Percentiles rank a stretch among this genome's conserved stretches.
Evolutionary conservation across 2,888 invertebrate genomes (phyloP).

Genomic region (Caenorhabditis drosophilae): DNA sequence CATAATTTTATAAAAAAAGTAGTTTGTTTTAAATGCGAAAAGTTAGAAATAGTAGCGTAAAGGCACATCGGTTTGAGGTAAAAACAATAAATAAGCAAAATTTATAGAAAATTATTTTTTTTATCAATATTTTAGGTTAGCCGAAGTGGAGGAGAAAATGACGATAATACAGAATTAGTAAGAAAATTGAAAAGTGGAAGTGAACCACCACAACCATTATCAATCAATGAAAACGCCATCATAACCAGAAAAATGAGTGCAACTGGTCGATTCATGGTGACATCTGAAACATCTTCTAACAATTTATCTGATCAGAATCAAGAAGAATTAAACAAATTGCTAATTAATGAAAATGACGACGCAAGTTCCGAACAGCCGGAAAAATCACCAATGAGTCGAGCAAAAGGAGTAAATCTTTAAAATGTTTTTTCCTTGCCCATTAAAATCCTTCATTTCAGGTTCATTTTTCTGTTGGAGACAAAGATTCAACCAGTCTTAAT

Average conservation of each 20-base stretch:
- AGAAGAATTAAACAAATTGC: constrained; percentile 1
- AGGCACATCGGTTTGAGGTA: constrained; percentile 1
- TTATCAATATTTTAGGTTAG: too few species aligned
- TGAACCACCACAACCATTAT: constrained; percentile 24
- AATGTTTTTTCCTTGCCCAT: too few species aligned
- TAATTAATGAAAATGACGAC: background rate
- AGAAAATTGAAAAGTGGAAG: constrained; percentile 34
- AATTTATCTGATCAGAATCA: constrained; percentile 9
- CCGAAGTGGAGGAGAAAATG: constrained; percentile 14
- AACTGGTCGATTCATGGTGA: constrained; percentile 50
- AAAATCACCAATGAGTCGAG: constrained; percentile 20
- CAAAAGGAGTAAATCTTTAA: constrained; percentile 7
- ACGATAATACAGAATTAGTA: constrained; percentile 3
- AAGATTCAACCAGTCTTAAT: constrained; percentile 7
- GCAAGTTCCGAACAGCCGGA: too few species aligned
- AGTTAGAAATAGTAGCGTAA: background rate
- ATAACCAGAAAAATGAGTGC: constrained; percentile 45
- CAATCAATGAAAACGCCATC: constrained; percentile 8
- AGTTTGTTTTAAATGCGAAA: too few species aligned
- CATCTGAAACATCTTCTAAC: too few species aligned
- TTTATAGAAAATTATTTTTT: constrained; percentile 5
- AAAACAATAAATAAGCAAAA: background rate
- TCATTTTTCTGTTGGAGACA: constrained; percentile 55
- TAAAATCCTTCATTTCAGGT: constrained; percentile 27
- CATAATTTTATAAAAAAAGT: too few species aligned